Conservation (phyloP, 92 coral and sea anemone species). For the Chrysogorgia sp. region DNA sequence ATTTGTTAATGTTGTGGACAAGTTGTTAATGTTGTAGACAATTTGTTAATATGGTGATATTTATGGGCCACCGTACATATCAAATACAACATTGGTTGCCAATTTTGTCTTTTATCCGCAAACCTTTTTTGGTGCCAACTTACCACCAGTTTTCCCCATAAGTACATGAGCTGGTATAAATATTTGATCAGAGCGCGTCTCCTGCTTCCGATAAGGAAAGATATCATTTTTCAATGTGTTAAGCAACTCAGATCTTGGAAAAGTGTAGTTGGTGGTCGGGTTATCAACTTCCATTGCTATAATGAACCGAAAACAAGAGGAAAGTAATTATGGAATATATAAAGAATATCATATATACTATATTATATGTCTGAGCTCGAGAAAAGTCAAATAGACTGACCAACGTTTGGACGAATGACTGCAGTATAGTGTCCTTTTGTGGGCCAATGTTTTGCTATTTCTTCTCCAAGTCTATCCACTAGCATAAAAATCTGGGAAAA, state of each 20-base stretch:
- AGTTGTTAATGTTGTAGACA: too few relatives aligned
- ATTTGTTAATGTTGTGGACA: too few relatives aligned
- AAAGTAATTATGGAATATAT: too few relatives aligned
- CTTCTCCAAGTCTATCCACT: not conserved
- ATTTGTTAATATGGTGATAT: too few relatives aligned
- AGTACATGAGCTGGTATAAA: slow-evolving; percentile 19
- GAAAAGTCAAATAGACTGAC: not conserved
- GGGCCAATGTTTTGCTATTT: slow-evolving; percentile 7
- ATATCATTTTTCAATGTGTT: not conserved
- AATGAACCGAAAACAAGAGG: not conserved
- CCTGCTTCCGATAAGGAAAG: too few relatives aligned
- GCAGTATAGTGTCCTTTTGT: not conserved
- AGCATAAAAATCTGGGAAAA: too few relatives aligned
- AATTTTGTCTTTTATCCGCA: too few relatives aligned
- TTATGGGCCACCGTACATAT: too few relatives aligned
- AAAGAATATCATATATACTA: too few relatives aligned
- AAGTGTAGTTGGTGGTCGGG: slow-evolving; percentile 18
- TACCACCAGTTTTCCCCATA: not conserved
- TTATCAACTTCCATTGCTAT: slow-evolving; percentile 19
- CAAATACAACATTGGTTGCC: too few relatives aligned
- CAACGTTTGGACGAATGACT: not conserved
- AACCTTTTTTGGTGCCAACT: too few relatives aligned
- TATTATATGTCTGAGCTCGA: too few relatives aligned
- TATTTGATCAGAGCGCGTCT: not conserved
- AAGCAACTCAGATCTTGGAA: not conserved